Conservation (phyloP, 2,888 invertebrate genomes). For the Chrysomela aeneicollis region DNA sequence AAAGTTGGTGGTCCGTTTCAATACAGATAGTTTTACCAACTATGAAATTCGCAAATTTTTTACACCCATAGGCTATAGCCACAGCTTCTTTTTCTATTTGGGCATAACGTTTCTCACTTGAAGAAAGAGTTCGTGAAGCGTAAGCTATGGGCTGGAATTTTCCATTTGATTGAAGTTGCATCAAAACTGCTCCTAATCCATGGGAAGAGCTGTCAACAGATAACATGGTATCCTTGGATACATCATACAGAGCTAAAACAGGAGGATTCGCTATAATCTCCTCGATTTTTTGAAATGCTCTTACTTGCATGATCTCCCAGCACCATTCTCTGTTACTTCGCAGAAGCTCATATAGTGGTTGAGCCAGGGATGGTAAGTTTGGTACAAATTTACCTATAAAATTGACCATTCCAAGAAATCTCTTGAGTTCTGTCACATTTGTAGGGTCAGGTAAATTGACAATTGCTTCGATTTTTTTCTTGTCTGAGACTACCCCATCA, state of each 20-base stretch:
- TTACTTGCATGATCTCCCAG: constrained; percentile 14
- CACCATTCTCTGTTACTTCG: constrained; percentile 14
- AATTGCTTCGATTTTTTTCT: constrained; percentile 33
- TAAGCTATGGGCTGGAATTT: constrained; percentile 23
- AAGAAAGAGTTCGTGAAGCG: constrained; percentile 25
- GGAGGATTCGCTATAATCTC: constrained; percentile 22
- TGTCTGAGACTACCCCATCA: constrained; percentile 30
- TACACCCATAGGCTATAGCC: constrained; percentile 30
- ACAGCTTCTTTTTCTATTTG: constrained; percentile 32
- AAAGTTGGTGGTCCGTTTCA: constrained; percentile 32
- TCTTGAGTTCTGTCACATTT: constrained; percentile 31
- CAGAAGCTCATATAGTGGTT: constrained; percentile 25
- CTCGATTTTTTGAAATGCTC: constrained; percentile 21
- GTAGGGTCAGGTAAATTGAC: constrained; percentile 25
- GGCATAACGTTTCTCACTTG: constrained; percentile 24
- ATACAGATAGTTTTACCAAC: constrained; percentile 38
- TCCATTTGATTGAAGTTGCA: constrained; percentile 7
- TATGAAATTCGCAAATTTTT: constrained; percentile 40
- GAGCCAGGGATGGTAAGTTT: constrained; percentile 15
- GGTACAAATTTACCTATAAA: constrained; percentile 30
- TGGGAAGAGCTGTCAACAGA: constrained; percentile 28
- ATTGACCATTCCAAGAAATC: constrained; percentile 33
- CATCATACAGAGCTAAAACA: constrained; percentile 25
- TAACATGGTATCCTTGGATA: constrained; percentile 18
- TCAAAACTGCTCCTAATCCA: constrained; percentile 21